Evolutionary conservation across 1,140 invertebrate genomes (phyloP).

Genomic region (Trypoxylus dichotomus): DNA sequence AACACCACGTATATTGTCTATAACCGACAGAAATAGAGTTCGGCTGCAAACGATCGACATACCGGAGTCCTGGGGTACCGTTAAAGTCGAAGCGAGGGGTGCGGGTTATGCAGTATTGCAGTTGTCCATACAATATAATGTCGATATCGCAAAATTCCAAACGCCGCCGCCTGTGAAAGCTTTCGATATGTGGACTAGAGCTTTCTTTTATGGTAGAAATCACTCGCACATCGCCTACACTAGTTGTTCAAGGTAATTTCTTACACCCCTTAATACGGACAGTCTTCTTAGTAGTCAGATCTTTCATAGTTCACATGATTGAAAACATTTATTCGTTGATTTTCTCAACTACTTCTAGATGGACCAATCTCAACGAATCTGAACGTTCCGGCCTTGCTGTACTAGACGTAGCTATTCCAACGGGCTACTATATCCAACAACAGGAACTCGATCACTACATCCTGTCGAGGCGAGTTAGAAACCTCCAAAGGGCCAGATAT

Average conservation of each 20-base stretch:
- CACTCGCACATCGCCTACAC: slow-evolving; percentile 87
- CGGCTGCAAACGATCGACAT: slow-evolving; percentile 77
- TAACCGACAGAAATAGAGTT: slow-evolving; percentile 76
- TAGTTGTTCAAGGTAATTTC: slow-evolving; percentile 74
- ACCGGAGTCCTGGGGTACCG: slow-evolving; percentile 89
- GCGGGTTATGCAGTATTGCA: slow-evolving; percentile 90
- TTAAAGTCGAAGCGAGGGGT: slow-evolving; percentile 86
- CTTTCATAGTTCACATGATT: too few relatives aligned
- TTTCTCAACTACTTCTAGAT: slow-evolving; percentile 58
- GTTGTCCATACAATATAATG: slow-evolving; percentile 94
- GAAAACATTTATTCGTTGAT: too few relatives aligned
- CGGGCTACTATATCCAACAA: slow-evolving; percentile 92
- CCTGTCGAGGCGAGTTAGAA: slow-evolving; percentile 69
- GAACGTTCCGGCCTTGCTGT: slow-evolving; percentile 88
- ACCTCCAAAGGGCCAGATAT: slow-evolving; percentile 84
- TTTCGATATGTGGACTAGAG: slow-evolving; percentile 72
- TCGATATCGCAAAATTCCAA: slow-evolving; percentile 84
- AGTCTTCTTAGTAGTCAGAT: too few relatives aligned
- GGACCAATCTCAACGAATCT: slow-evolving; percentile 78
- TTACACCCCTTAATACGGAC: too few relatives aligned
- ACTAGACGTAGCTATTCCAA: slow-evolving; percentile 88
- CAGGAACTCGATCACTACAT: slow-evolving; percentile 86
- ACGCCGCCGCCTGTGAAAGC: slow-evolving; percentile 79
- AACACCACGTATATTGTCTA: slow-evolving; percentile 59
- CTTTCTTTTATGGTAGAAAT: slow-evolving; percentile 85